Conservation (phyloP, 2,113 vertebrate genomes). For the Crypturellus undulatus region DNA sequence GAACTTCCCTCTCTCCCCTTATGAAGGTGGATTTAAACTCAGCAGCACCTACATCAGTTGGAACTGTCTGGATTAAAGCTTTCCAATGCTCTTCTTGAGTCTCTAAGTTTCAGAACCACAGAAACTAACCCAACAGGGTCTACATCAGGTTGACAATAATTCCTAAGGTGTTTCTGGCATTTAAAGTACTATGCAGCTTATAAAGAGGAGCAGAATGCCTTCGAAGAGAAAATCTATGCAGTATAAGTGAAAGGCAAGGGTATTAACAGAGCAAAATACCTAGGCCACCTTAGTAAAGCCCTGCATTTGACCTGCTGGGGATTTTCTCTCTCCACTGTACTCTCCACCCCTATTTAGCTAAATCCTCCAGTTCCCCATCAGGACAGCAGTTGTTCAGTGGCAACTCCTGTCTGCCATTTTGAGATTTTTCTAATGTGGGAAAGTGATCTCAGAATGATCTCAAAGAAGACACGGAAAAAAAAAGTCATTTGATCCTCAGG, state of each 20-base stretch:
- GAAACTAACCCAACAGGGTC: not conserved
- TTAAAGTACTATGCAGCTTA: not conserved
- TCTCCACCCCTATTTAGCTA: not conserved
- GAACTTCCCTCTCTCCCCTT: not conserved
- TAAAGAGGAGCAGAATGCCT: not conserved
- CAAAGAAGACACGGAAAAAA: not conserved
- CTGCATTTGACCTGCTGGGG: not conserved
- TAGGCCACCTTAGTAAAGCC: not conserved
- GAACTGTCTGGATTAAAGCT: not conserved
- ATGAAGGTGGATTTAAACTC: not conserved
- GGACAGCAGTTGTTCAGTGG: not conserved
- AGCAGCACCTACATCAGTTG: not conserved
- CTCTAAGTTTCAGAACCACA: constrained; percentile 20
- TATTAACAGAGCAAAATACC: not conserved
- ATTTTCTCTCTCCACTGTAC: not conserved
- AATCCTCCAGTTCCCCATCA: not conserved
- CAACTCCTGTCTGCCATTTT: not conserved
- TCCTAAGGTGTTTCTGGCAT: not conserved
- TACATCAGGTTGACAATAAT: not conserved
- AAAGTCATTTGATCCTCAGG: not conserved
- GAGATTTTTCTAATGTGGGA: not conserved
- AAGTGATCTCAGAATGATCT: not conserved
- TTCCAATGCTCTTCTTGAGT: not conserved
- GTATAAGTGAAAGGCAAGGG: not conserved
- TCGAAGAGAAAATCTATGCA: not conserved